Conservation (phyloP, 2,113 vertebrate genomes). For the Xiphophorus couchianus region DNA sequence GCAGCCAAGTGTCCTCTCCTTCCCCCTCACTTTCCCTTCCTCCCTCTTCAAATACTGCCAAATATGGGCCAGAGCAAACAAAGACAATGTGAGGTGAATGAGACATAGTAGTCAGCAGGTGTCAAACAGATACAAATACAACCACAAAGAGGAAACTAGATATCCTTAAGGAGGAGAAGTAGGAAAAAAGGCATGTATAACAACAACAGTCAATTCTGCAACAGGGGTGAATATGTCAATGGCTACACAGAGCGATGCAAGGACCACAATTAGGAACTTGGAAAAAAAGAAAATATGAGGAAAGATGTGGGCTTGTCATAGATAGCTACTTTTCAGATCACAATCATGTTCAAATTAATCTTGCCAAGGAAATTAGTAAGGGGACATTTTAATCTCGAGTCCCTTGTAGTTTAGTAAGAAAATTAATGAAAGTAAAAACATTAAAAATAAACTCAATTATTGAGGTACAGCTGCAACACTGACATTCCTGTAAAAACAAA, state of each 20-base stretch:
- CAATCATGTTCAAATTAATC: too few relatives aligned
- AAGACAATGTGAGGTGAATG: not conserved
- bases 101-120: not conserved
- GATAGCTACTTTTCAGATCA: not conserved
- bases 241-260: not conserved
- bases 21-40: slow-evolving; percentile 52
- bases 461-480: not conserved
- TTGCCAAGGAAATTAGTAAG: too few relatives aligned
- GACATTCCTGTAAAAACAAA: not conserved
- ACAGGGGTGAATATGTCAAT: not conserved
- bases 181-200: not conserved
- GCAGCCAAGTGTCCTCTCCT: slow-evolving; percentile 48
- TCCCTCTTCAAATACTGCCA: slow-evolving; percentile 32
- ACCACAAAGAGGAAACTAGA: slow-evolving; percentile 1
- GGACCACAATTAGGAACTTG: too few relatives aligned
- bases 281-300: too few relatives aligned
- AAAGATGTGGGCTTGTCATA: not conserved
- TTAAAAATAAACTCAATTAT: not conserved
- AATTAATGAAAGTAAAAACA: not conserved
- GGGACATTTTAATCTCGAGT: not conserved
- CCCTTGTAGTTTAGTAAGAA: not conserved
- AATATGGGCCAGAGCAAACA: slow-evolving; percentile 24
- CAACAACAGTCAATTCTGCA: slow-evolving; percentile 2
- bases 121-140: not conserved
- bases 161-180: not conserved